Percentiles rank a stretch among this genome's conserved stretches.
phyloP scores from a whole-genome alignment of 2,113 vertebrate species.

The Alethe diademata region DNA sequence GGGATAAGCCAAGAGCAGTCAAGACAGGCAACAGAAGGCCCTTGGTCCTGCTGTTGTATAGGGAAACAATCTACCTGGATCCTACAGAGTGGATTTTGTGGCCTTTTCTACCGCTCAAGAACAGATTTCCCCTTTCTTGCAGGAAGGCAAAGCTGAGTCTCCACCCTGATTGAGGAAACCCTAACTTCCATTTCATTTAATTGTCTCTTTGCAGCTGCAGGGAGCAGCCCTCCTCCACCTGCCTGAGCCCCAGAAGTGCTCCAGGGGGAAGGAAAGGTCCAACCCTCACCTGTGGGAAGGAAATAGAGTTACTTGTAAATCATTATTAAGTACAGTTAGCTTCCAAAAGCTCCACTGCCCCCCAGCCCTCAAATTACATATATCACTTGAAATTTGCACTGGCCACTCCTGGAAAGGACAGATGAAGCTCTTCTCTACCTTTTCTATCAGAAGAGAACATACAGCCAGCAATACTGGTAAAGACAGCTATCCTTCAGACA shows the following conservation, averaged over 20 bases:
- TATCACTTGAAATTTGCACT: not conserved
- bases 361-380: not conserved
- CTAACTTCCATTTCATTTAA: not conserved
- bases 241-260: not conserved
- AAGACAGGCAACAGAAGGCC: not conserved
- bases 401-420: not conserved
- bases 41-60: fast-evolving
- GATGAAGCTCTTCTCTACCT: not conserved
- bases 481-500: not conserved
- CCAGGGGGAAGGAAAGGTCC: not conserved
- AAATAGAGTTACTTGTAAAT: not conserved
- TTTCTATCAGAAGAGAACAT: not conserved
- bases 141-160: not conserved
- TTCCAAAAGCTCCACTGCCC: not conserved
- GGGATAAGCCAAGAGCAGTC: not conserved
- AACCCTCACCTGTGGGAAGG: not conserved
- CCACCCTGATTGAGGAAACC: fast-evolving
- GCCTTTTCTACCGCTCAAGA: not conserved
- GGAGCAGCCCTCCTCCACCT: not conserved
- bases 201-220: fast-evolving
- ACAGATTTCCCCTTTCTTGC: not conserved
- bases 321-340: not conserved
- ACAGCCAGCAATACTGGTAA: not conserved
- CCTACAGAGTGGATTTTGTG: not conserved
- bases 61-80: not conserved